Evolutionary conservation across 2,888 invertebrate genomes (phyloP).

Genomic region (Cryptus armator): DNA sequence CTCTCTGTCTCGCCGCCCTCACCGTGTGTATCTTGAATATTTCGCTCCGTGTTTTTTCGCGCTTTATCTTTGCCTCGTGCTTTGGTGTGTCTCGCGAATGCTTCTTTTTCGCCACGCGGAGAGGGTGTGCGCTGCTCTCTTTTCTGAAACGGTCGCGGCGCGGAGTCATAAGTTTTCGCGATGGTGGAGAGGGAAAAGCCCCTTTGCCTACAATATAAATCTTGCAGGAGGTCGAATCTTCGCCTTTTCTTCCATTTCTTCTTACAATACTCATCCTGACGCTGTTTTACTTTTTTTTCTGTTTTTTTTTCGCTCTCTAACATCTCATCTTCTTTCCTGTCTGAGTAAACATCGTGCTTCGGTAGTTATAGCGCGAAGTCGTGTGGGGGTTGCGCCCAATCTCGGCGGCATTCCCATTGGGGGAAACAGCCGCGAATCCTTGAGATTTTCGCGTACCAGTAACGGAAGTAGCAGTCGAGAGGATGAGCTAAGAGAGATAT

Average conservation of each 20-base stretch:
- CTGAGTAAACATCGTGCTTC: conserved; percentile 79
- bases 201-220: conserved; percentile 68
- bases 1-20: neutral
- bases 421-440: neutral
- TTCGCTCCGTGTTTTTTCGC: conserved; percentile 39
- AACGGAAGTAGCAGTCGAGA: conserved; percentile 1
- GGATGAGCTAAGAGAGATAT: conserved; percentile 20
- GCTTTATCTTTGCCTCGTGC: conserved; percentile 37
- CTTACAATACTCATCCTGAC: conserved; percentile 16
- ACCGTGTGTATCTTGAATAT: conserved; percentile 19
- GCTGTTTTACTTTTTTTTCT: conserved; percentile 41
- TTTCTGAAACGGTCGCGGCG: conserved; percentile 32
- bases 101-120: neutral
- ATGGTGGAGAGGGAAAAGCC: conserved; percentile 38
- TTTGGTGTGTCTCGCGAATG: neutral
- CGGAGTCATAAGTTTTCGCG: conserved; percentile 66
- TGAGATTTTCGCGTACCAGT: conserved; percentile 21
- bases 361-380: conserved; percentile 72
- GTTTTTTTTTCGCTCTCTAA: conserved; percentile 45
- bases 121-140: neutral
- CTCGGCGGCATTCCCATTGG: conserved; percentile 22
- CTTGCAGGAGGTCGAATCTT: conserved; percentile 66
- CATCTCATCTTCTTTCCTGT: conserved; percentile 67
- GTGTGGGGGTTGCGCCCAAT: conserved; percentile 28
- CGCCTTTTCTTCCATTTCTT: conserved; percentile 55